Evolutionary conservation across 2,113 vertebrate genomes (phyloP), one percentile per base, ranked within the genome.

Genomic region (Pollachius pollachius): DNA sequence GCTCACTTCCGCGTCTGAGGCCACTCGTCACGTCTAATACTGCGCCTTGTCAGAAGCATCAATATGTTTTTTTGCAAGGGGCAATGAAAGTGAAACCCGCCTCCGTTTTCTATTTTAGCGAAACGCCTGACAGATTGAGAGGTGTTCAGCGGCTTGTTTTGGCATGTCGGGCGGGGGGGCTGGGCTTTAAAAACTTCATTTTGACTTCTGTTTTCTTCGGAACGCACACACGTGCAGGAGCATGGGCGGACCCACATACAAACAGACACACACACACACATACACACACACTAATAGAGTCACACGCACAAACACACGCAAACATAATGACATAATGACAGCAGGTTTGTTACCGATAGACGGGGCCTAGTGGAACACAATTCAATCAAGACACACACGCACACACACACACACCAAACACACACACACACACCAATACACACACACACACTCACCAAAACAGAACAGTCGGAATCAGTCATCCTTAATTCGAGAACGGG

Each of bases 121-220:
- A 80, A 85, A 72, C 71, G 70, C 73, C 81, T 86, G 88, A 89
- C 88, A 89, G 88, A 89, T 88, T 86, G 82, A 88, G 80, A 85
- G 87, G 85, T 89, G 87, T 89, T 91, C 89, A 91, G 85, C 84
- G 72, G 86, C 88, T 91, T 85, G 77, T 89, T 89, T 85, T 84
- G 79, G 78, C 85, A 87, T 85, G 85, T 82, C 85, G 79, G 77
- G 64, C 62, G 48, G 8, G 54, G 17, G 64, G 63, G 3, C 6
- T 48, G 5, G 65, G 65, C 67, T 72, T 78, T 72, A 74, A 74
- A 76, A 83, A 85, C 67, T 62, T 65, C 30, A 63, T 78, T 68
- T 70, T 21, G 57, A 34, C 64, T 23, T 41, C 48, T 17, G 2
- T 34, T 41, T n/a, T 56, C 13, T 15, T 30, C 54, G 77, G 25